Percentiles rank a stretch among this genome's conserved stretches.
Evolutionary conservation across 2,113 vertebrate genomes (phyloP).

Genomic region (Neoarius graeffei): DNA sequence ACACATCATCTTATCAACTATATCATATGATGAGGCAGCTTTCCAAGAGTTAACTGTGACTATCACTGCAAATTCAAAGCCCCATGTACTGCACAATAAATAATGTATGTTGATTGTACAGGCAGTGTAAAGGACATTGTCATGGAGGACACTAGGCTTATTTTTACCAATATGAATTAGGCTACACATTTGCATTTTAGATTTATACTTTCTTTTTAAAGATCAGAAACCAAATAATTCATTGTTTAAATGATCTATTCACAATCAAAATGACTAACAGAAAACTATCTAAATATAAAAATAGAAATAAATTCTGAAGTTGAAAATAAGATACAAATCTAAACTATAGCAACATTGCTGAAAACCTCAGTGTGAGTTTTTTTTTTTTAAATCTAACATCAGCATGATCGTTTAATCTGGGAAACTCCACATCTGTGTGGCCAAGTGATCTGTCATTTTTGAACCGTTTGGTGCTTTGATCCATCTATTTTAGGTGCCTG

Average conservation of each 20-base stretch:
- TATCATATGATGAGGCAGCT: neutral
- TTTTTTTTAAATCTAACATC: neutral
- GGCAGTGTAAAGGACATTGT: neutral
- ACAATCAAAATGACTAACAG: neutral
- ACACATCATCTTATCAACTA: neutral
- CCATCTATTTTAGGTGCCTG: neutral
- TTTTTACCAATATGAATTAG: neutral
- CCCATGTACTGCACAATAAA: neutral
- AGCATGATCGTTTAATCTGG: neutral
- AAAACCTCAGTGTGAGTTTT: neutral
- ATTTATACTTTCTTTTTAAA: neutral
- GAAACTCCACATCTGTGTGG: neutral
- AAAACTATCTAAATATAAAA: neutral
- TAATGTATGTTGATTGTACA: neutral
- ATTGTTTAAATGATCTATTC: neutral
- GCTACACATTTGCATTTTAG: neutral
- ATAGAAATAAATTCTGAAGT: neutral
- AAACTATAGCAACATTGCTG: neutral
- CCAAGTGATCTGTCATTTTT: neutral
- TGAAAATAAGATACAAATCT: neutral
- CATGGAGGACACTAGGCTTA: neutral
- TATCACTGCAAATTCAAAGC: neutral
- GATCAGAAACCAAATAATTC: neutral
- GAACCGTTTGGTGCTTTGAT: neutral
- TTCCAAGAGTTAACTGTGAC: neutral